These are phyloP conservation scores for Pseudopodoces humilis DNA, from an alignment of 2,113 vertebrate species.

Conservation along the genomic window DNA sequence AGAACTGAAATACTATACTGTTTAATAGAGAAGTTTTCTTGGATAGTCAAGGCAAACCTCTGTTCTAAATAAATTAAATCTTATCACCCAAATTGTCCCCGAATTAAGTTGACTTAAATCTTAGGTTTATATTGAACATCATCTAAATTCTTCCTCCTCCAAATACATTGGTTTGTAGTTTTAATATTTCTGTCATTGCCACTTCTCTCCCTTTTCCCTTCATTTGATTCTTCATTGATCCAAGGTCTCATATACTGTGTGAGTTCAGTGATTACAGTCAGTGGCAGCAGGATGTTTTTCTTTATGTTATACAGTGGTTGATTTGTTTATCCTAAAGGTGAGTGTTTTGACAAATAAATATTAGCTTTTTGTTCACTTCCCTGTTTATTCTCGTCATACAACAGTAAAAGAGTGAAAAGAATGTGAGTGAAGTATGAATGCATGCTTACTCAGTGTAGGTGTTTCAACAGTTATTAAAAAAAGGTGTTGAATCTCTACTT, in stretches of 20 bases:
- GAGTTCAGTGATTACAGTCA: neutral
- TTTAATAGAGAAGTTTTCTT: neutral
- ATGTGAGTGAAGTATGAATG: neutral
- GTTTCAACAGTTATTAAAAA: neutral
- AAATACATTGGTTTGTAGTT: neutral
- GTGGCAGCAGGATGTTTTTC: slow-evolving; percentile 8
- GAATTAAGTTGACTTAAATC: neutral
- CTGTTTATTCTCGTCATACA: slow-evolving; percentile 1
- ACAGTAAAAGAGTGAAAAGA: neutral
- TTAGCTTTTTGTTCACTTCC: slow-evolving; percentile 14
- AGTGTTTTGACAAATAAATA: neutral
- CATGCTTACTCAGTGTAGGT: neutral
- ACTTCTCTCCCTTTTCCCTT: neutral
- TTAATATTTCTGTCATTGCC: neutral
- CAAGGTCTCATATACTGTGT: neutral
- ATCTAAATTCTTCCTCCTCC: neutral
- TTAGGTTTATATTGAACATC: neutral
- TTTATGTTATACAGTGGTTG: neutral
- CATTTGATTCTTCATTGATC: neutral
- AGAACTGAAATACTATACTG: neutral
- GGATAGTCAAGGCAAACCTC: neutral
- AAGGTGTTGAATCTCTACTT: neutral
- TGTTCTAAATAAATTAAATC: neutral
- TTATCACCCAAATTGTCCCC: neutral
- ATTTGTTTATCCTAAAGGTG: neutral